Evolutionary conservation across 2,797 vertebrate species (phyloP), one percentile per base, ranked within the genome.

Genomic region (Poliocrania exsul): DNA sequence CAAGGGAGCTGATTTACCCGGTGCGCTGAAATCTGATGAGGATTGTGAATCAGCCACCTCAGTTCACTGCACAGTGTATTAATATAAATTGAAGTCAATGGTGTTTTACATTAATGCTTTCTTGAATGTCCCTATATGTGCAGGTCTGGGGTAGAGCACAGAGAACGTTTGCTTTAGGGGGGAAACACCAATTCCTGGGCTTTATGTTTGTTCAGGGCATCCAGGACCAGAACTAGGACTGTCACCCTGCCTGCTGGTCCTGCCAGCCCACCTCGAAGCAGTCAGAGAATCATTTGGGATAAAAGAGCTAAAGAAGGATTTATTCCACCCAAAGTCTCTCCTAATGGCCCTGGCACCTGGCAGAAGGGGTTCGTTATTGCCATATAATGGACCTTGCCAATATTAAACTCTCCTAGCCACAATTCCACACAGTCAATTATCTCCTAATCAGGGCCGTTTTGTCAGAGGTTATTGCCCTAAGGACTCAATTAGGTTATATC

Each of bases 401-500:
- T 96, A 38, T 94, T 95, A 94, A 86, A 95, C 89, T 95, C 95
- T 96, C 94, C 92, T 64, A 88, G 95, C 95, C 86, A 88, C 96
- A 89, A 81, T 95, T 97, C 95, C 71, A 65, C 84, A 83, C 97
- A 96, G 96, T 97, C 97, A 97, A 97, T 98, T 98, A 97, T 98
- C 97, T 97, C 94, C 97, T 97, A 82, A 97, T 97, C 97, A 95
- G 96, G 96, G 82, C 96, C 93, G 21, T 95, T 98, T 97, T 97
- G 97, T 97, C 98, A 97, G 97, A 98, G 97, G 97, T 97, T 97
- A 97, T 97, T 97, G 97, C 97, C 98, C 97, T 81, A 49, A 97
- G 98, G 97, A 97, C 97, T 97, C 98, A 97, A 97, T 98, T 95
- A 93, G 83, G 81, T 89, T 92, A 80, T 84, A 91, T 71, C 81